Evolutionary conservation across 2,797 vertebrate genomes (phyloP).

Genomic region (Melanotaenia parkinsoni): DNA sequence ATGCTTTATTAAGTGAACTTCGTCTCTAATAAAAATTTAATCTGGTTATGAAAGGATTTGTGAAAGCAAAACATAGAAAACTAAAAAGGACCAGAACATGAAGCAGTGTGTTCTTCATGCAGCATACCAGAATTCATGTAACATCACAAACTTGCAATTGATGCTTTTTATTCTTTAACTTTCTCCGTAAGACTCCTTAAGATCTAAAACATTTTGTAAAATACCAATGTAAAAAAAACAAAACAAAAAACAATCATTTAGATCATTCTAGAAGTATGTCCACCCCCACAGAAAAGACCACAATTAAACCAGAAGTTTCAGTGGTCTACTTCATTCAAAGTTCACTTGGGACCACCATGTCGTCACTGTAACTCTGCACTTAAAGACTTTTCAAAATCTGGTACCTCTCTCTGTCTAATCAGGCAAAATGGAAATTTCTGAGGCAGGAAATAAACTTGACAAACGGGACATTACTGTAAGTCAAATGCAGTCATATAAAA

Average conservation of each 20-base stretch:
- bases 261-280: no score
- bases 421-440: neutral
- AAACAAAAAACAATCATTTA: no score
- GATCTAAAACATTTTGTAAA: neutral
- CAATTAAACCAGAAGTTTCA: no score
- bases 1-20: neutral
- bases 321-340: no score
- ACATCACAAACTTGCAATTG: neutral
- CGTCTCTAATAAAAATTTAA: neutral
- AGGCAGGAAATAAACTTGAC: neutral
- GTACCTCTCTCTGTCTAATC: neutral
- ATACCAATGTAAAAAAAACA: neutral
- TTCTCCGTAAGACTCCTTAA: neutral
- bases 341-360: neutral
- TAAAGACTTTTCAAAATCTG: no score
- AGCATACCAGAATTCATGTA: neutral
- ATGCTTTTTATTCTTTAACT: constrained; percentile 1
- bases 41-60: constrained; percentile 1
- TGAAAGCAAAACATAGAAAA: neutral
- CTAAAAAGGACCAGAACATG: neutral
- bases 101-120: neutral
- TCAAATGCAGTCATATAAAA: neutral
- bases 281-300: no score
- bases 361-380: no score
- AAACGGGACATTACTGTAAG: neutral